Evolutionary conservation across 2,113 vertebrate genomes (phyloP), one percentile per base, ranked within the genome.

Genomic region (Pomatorhinus ruficollis): DNA sequence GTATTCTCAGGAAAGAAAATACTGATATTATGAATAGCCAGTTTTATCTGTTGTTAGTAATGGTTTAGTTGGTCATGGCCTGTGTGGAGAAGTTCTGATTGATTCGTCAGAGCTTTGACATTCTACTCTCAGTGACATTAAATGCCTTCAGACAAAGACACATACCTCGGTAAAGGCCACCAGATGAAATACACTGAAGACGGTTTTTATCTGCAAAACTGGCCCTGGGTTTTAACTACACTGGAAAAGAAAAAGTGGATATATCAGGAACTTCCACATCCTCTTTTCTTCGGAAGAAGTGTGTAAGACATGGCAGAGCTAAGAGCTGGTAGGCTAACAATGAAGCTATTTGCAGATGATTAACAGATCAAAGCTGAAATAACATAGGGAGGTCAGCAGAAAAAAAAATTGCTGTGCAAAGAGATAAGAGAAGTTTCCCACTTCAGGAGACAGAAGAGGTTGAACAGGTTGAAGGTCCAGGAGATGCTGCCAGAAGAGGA

Each of bases 331-430:
- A 37, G 44, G n/a, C 49, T 65, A 56, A 53, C 37, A 33, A 22
- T 27, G 21, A 16, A 45, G 21, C 11, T 54, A 18, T 86, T 93
- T 88, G 50, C 16, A 83, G 68, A 61, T 10, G 25, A 75, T 53
- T 31, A 87, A 59, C 52, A 87, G 72, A 68, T 74, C 60, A 78
- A 81, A 87, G 39, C 24, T 78, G 30, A 37, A 91, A 94, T 28
- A 64, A 70, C 86, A 54, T 9, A 56, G 16, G 7, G 11, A 92
- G 14, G 39, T 24, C 39, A 92, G 30, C 2, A 44, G 35, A 78
- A 68, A 72, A 68, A 47, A 76, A 35, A 30, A 7, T 12, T 13
- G 19, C 44, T 33, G 10, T 30, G 33, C 37, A 57, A 56, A 54
- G 24, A 57, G 28, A 20, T 69, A 75, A 75, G 76, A 81, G 69